phyloP scores from a whole-genome alignment of 2,113 vertebrate genomes.

The Cacatua alba region DNA sequence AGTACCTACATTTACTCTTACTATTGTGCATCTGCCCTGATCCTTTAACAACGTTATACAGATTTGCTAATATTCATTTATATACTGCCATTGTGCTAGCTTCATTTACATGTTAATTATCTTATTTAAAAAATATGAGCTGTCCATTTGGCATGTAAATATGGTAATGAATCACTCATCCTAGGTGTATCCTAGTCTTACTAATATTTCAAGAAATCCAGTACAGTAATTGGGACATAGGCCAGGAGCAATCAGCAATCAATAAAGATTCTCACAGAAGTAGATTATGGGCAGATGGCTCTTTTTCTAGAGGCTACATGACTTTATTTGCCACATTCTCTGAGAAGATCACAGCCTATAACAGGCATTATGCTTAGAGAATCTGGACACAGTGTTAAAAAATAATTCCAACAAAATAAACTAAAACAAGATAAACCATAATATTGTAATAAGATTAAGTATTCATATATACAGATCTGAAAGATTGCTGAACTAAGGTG shows the following conservation, averaged over 20 bases:
- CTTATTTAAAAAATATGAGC: neutral
- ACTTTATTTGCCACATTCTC: neutral
- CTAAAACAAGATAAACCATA: neutral
- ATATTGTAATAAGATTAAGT: neutral
- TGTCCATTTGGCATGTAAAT: conserved; percentile 9
- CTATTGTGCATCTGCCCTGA: neutral
- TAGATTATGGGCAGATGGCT: neutral
- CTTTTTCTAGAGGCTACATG: neutral
- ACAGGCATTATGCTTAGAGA: neutral
- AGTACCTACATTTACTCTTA: neutral
- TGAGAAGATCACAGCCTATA: neutral
- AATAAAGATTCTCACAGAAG: neutral
- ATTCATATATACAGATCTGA: neutral
- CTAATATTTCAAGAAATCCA: neutral
- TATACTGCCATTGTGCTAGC: neutral
- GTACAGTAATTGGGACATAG: neutral
- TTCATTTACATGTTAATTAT: neutral
- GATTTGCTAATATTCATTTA: neutral
- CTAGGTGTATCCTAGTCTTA: neutral
- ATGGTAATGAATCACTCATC: neutral
- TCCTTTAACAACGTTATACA: neutral
- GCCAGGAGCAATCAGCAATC: neutral
- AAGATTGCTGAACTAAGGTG: neutral
- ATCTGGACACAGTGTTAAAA: neutral
- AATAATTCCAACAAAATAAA: neutral